phyloP scores from a whole-genome alignment of 2,797 vertebrate species.

The Ceyx erithaca region DNA sequence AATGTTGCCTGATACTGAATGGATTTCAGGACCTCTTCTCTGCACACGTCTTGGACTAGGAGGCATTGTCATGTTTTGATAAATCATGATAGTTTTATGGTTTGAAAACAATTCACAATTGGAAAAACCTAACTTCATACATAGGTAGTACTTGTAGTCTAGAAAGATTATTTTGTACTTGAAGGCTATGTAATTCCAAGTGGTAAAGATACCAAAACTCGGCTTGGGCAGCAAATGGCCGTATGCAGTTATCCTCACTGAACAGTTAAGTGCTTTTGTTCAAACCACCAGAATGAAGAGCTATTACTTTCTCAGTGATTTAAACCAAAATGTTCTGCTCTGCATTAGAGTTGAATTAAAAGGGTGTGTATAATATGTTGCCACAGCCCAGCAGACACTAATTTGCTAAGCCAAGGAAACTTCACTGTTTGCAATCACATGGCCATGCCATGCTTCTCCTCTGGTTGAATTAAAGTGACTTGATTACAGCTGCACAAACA shows the following conservation, averaged over 20 bases:
- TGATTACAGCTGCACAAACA: neutral
- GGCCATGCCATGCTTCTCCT: neutral
- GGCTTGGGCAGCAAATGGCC: neutral
- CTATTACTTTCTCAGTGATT: neutral
- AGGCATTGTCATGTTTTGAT: neutral
- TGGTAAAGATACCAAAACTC: neutral
- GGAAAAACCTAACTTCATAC: neutral
- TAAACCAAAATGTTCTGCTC: neutral
- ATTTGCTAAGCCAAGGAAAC: conserved; percentile 2
- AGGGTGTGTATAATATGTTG: neutral
- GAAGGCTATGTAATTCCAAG: neutral
- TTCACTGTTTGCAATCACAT: neutral
- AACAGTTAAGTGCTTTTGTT: neutral
- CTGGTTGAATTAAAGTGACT: neutral
- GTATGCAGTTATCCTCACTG: neutral
- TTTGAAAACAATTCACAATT: neutral
- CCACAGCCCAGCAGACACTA: neutral
- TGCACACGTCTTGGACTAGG: neutral
- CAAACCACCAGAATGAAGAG: neutral
- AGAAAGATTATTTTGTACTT: neutral
- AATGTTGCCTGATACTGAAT: neutral
- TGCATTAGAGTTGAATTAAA: neutral
- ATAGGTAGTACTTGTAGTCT: neutral
- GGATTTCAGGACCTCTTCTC: neutral
- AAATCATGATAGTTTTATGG: neutral